Evolutionary conservation across 2,888 invertebrate genomes (phyloP).

Genomic region (Zonitis immaculata): DNA sequence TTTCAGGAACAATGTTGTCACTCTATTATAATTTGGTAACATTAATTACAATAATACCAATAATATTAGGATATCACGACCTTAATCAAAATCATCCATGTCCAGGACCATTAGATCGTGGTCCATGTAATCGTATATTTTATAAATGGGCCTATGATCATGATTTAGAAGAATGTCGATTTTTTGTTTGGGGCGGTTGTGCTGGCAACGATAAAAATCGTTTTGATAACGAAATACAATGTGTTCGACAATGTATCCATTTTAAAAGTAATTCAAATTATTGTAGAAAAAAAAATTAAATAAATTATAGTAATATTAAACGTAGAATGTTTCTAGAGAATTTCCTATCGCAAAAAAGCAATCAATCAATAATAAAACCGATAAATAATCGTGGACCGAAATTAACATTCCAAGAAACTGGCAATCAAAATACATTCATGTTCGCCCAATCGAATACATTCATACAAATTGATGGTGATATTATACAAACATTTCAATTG

Average conservation of each 20-base stretch:
- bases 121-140: constrained; percentile 59
- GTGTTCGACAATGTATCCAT: constrained; percentile 60
- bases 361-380: constrained; percentile 68
- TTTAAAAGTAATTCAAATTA: constrained; percentile 51
- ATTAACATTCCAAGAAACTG: constrained; percentile 80
- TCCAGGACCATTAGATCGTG: constrained; percentile 44
- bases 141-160: constrained; percentile 66
- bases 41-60: constrained; percentile 18
- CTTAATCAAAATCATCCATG: constrained; percentile 44
- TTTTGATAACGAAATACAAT: constrained; percentile 63
- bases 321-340: background rate
- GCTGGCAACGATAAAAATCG: constrained; percentile 63
- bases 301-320: background rate
- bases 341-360: background rate
- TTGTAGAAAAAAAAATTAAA: background rate
- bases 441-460: constrained; percentile 87
- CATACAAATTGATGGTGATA: constrained; percentile 86
- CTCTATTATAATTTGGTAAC: constrained; percentile 13
- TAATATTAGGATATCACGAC: constrained; percentile 25
- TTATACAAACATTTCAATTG: constrained; percentile 84
- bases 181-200: constrained; percentile 66
- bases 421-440: constrained; percentile 82
- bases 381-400: constrained; percentile 71
- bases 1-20: constrained; percentile 23
- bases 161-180: constrained; percentile 55